Evolutionary conservation across 2,113 vertebrate species (phyloP).

Genomic region (Phycodurus eques): DNA sequence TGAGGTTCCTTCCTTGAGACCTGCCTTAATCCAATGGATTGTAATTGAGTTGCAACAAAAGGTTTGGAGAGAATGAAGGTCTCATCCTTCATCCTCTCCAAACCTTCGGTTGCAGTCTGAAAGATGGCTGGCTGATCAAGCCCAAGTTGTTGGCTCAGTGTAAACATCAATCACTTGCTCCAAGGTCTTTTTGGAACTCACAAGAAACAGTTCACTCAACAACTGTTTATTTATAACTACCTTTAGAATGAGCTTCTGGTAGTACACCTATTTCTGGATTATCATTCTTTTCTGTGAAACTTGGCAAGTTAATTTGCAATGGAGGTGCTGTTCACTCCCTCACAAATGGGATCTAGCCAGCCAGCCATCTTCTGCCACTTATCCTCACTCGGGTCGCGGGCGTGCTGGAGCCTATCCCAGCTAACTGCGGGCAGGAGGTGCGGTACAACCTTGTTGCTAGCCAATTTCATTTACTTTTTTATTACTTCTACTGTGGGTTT

Average conservation of each 20-base stretch:
- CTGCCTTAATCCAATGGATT: conserved; percentile 53
- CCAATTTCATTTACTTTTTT: too few relatives aligned
- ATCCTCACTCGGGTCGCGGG: too few relatives aligned
- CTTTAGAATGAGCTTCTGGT: conserved; percentile 67
- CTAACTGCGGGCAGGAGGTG: too few relatives aligned
- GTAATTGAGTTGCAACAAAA: conserved; percentile 36
- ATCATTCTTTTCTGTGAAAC: not conserved
- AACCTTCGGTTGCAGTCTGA: conserved; percentile 71
- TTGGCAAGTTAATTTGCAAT: too few relatives aligned
- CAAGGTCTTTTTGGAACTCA: conserved; percentile 58
- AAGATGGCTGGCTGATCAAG: conserved; percentile 69
- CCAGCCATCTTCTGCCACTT: too few relatives aligned
- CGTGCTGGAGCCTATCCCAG: too few relatives aligned
- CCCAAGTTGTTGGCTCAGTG: conserved; percentile 75
- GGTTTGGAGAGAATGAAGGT: not conserved
- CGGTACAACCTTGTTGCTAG: too few relatives aligned
- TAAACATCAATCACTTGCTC: conserved; percentile 72
- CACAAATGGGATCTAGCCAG: too few relatives aligned
- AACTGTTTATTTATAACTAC: conserved; percentile 70
- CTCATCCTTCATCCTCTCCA: conserved; percentile 68
- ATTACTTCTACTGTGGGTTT: too few relatives aligned
- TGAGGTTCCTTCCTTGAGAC: conserved; percentile 47
- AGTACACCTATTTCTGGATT: conserved; percentile 50
- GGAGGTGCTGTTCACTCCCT: too few relatives aligned
- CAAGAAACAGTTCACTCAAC: conserved; percentile 72